phyloP scores from a whole-genome alignment of 2,888 invertebrate species.

The Cordilura impudica region DNA sequence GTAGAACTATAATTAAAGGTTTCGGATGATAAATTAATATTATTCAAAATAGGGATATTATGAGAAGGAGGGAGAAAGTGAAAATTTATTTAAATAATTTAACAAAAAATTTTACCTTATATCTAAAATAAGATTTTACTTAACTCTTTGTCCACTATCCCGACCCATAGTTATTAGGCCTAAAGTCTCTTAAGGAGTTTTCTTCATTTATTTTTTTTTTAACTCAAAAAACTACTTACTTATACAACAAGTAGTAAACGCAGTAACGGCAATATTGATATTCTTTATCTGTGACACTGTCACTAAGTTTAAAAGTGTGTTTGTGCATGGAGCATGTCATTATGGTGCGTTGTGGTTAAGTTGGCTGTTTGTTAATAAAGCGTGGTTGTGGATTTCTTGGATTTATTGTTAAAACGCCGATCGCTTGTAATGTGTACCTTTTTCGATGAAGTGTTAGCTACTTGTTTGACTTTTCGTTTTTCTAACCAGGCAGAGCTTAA shows the following conservation, averaged over 20 bases:
- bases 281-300: conserved; percentile 58
- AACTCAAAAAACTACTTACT: not conserved
- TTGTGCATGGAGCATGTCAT: conserved; percentile 40
- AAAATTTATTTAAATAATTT: too few species aligned
- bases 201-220: too few species aligned
- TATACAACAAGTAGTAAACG: not conserved
- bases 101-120: too few species aligned
- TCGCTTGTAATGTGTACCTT: conserved; percentile 19
- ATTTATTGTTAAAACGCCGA: conserved; percentile 45
- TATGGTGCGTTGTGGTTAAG: conserved; percentile 20
- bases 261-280: conserved; percentile 32
- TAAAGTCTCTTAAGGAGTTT: too few species aligned
- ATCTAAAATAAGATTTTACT: too few species aligned
- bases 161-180: too few species aligned
- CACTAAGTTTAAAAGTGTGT: conserved; percentile 52
- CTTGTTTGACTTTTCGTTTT: conserved; percentile 18
- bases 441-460: conserved; percentile 56
- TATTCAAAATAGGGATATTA: too few species aligned
- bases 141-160: too few species aligned
- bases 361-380: conserved; percentile 21
- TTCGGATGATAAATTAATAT: too few species aligned
- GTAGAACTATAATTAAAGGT: too few species aligned
- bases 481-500: not conserved
- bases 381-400: conserved; percentile 41
- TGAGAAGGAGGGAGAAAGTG: too few species aligned